Conservation (phyloP, 1,140 invertebrate species). For the Wiebesia pumilae region DNA sequence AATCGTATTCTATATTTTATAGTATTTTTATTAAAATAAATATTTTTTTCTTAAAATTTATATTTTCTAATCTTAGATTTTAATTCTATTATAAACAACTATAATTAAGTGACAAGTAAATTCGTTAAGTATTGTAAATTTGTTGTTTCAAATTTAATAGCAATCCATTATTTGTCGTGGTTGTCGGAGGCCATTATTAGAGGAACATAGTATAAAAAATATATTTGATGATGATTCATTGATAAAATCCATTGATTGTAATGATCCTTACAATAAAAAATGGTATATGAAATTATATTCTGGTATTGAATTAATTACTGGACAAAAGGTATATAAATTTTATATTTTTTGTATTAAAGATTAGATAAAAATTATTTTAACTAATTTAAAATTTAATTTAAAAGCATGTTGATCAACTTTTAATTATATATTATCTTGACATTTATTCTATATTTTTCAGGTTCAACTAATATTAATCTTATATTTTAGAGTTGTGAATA, state of each 20-base stretch:
- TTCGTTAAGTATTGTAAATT: background rate
- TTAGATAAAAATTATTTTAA: background rate
- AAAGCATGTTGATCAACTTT: background rate
- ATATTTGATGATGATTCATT: slow-evolving; percentile 51
- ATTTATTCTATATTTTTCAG: background rate
- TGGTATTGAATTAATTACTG: slow-evolving; percentile 55
- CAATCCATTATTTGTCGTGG: slow-evolving; percentile 45
- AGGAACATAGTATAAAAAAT: slow-evolving; percentile 49
- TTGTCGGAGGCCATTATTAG: slow-evolving; percentile 48
- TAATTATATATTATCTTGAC: background rate
- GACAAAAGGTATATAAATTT: slow-evolving; percentile 45
- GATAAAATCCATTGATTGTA: slow-evolving; percentile 16
- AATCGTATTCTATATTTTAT: background rate
- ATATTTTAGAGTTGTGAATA: background rate
- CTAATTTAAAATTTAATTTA: background rate
- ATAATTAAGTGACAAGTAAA: background rate
- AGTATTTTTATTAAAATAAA: background rate
- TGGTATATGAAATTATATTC: slow-evolving; percentile 48
- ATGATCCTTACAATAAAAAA: slow-evolving; percentile 36
- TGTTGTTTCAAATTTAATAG: background rate
- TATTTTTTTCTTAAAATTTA: too few relatives aligned
- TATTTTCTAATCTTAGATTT: too few relatives aligned
- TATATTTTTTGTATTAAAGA: background rate
- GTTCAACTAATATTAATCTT: background rate
- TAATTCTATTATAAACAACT: background rate